Conservation (phyloP, 2,888 invertebrate genomes). For the Microplitis deprimator region DNA sequence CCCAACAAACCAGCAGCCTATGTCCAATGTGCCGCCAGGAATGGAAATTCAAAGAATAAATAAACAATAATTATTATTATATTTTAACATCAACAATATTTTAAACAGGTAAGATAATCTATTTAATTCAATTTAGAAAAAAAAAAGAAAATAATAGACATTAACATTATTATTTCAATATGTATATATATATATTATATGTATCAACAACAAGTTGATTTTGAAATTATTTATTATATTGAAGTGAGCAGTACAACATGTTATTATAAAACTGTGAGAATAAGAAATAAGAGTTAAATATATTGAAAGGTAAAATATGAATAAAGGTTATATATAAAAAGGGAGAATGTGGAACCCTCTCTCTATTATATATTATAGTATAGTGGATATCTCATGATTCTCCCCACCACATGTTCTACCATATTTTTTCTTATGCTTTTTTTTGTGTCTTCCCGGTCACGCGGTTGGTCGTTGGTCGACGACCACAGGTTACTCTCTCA, state of each 20-base stretch:
- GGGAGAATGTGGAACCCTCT: no score
- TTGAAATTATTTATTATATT: no score
- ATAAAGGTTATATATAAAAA: constrained; percentile 38
- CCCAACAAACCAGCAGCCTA: constrained; percentile 88
- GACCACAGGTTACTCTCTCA: constrained; percentile 55
- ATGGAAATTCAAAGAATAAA: constrained; percentile 94
- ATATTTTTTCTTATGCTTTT: constrained; percentile 34
- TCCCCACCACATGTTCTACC: constrained; percentile 48
- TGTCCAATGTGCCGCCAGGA: constrained; percentile 99
- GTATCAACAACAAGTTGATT: no score
- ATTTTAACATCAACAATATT: not conserved
- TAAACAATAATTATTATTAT: constrained; percentile 45
- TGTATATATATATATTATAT: not conserved
- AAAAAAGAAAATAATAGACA: no score
- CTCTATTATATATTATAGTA: no score
- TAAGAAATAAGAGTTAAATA: no score
- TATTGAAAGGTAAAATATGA: not conserved
- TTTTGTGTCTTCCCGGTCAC: constrained; percentile 29
- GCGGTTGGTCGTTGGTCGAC: constrained; percentile 29
- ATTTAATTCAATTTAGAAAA: not conserved
- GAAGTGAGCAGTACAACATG: no score
- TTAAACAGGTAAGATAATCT: constrained; percentile 24
- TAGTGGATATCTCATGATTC: constrained; percentile 52
- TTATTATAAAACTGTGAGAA: no score
- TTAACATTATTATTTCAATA: not conserved